A percentile compares a stretch with the other conserved stretches of the same genome.
Conservation (phyloP, 2,113 vertebrate species). For the Antennarius striatus region DNA sequence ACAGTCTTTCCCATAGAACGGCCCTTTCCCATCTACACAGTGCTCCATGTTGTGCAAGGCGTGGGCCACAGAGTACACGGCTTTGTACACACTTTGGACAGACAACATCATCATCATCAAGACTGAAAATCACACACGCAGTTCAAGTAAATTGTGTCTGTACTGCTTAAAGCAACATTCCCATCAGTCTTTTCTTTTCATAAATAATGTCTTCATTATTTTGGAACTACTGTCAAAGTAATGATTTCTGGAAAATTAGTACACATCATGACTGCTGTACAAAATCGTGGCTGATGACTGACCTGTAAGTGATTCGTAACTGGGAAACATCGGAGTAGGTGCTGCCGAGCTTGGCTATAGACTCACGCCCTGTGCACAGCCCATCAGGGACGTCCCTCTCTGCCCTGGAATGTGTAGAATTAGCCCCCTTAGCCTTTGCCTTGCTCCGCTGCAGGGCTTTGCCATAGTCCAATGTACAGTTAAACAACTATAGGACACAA, state of each 20-base stretch:
- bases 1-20: constrained; percentile 72
- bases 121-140: neutral
- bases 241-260: neutral
- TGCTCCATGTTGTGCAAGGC: constrained; percentile 80
- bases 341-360: constrained; percentile 75
- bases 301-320: constrained; percentile 84
- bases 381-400: constrained; percentile 44
- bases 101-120: neutral
- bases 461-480: constrained; percentile 80
- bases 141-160: neutral
- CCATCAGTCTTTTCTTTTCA: neutral
- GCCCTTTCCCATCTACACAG: constrained; percentile 72
- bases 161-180: neutral
- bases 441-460: constrained; percentile 51
- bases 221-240: neutral
- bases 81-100: constrained; percentile 82
- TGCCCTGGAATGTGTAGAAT: constrained; percentile 40
- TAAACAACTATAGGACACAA: constrained; percentile 74
- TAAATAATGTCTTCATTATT: neutral
- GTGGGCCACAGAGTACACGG: constrained; percentile 84
- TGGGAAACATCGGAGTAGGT: constrained; percentile 85
- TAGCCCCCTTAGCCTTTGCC: constrained; percentile 13
- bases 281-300: neutral
- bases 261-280: too few relatives aligned
- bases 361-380: constrained; percentile 80